Percentiles rank a stretch among this genome's conserved stretches.
These are phyloP conservation scores for Hoplostethus mediterraneus DNA, from an alignment of 2,797 vertebrate species.

Conservation along the genomic window DNA sequence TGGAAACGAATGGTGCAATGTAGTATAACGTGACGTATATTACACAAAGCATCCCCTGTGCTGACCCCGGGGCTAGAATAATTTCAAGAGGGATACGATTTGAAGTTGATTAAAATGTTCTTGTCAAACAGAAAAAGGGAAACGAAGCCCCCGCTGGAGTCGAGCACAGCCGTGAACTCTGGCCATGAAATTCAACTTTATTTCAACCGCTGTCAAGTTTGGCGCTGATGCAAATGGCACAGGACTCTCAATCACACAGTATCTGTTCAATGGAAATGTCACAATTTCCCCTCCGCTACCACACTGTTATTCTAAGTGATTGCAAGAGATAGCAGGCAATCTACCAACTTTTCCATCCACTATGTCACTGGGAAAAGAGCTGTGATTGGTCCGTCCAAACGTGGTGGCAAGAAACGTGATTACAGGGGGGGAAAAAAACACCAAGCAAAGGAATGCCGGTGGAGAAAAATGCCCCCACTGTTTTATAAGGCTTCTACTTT, in stretches of 20 bases:
- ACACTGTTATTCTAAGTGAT: constrained; percentile 71
- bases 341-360: constrained; percentile 37
- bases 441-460: neutral
- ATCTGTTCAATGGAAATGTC: constrained; percentile 50
- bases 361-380: constrained; percentile 7
- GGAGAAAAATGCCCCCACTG: constrained; percentile 40
- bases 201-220: constrained; percentile 46
- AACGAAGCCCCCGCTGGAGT: constrained; percentile 26
- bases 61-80: constrained; percentile 16
- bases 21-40: neutral
- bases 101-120: constrained; percentile 38
- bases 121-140: constrained; percentile 39
- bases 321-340: constrained; percentile 48
- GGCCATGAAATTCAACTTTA: constrained; percentile 47
- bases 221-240: constrained; percentile 35
- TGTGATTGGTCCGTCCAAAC: constrained; percentile 36
- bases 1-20: too few species aligned
- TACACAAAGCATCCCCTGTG: constrained; percentile 15
- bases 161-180: constrained; percentile 39
- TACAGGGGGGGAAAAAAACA: neutral
- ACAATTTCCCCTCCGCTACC: constrained; percentile 44
- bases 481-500: constrained; percentile 16
- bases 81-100: constrained; percentile 26
- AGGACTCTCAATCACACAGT: constrained; percentile 42
- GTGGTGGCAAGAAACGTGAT: constrained; percentile 36